A percentile compares a stretch with the other conserved stretches of the same genome.
Evolutionary conservation across 2,113 vertebrate species (phyloP).

Genomic region (Notarius lentiginosus): DNA sequence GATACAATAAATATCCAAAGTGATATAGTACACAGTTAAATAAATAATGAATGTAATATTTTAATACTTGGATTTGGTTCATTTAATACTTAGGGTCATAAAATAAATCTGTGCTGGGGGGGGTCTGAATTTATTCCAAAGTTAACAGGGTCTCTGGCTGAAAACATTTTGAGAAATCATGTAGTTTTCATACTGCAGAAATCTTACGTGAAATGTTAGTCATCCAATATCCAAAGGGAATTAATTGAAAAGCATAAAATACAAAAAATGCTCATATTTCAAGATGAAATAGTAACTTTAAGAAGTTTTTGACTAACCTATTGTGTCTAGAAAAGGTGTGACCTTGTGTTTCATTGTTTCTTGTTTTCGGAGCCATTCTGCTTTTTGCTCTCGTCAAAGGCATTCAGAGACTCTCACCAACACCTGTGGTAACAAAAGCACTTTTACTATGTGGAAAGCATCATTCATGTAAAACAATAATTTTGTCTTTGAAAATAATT

Average conservation of each 20-base stretch:
- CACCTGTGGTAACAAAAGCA: constrained; percentile 45
- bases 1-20: not conserved
- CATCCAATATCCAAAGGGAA: constrained; percentile 28
- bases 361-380: constrained; percentile 35
- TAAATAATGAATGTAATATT: not conserved
- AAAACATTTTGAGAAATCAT: not conserved
- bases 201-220: constrained; percentile 43
- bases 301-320: constrained; percentile 33
- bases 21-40: not conserved
- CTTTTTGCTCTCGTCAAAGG: constrained; percentile 51
- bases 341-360: constrained; percentile 42
- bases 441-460: constrained; percentile 44
- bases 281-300: constrained; percentile 31
- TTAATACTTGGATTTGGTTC: not conserved
- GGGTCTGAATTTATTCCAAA: not conserved
- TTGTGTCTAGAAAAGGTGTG: constrained; percentile 41
- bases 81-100: not conserved
- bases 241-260: constrained; percentile 35
- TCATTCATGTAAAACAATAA: constrained; percentile 28
- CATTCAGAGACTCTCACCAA: constrained; percentile 42
- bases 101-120: not conserved
- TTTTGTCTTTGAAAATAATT: not conserved
- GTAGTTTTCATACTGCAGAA: not conserved
- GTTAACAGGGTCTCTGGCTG: not conserved
- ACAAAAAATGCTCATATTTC: constrained; percentile 43